These are phyloP conservation scores for Diadema setosum DNA, from an alignment of 35 echinoderm and acorn worm genomes.

Conservation along the genomic window DNA sequence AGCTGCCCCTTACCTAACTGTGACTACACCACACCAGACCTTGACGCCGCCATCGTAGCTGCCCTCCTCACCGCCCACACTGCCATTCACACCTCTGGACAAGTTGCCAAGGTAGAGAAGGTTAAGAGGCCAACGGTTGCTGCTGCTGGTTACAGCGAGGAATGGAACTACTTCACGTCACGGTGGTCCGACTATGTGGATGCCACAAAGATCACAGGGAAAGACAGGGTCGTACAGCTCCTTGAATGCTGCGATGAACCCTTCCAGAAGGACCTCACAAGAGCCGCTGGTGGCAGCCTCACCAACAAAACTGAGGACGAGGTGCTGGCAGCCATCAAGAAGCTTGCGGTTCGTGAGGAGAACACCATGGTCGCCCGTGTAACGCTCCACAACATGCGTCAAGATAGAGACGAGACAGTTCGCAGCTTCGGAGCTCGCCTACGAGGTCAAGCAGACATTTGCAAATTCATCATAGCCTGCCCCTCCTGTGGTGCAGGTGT, in stretches of 20 bases:
- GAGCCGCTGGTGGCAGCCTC: constrained; percentile 19
- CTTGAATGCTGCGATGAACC: constrained; percentile 39
- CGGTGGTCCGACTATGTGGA: constrained; percentile 28
- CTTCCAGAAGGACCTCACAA: constrained; percentile 20
- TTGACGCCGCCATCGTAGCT: constrained; percentile 10
- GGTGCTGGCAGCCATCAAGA: neutral
- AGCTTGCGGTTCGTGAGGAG: neutral
- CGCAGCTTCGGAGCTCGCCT: constrained; percentile 21
- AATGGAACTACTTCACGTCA: neutral
- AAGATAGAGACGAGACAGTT: constrained; percentile 20
- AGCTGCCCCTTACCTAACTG: neutral
- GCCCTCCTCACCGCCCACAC: constrained; percentile 4
- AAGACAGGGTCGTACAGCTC: constrained; percentile 29
- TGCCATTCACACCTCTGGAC: constrained; percentile 1
- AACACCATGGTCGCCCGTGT: constrained; percentile 51
- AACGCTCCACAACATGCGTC: constrained; percentile 36
- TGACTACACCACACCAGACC: neutral
- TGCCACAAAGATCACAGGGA: constrained; percentile 28
- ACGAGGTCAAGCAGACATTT: constrained; percentile 3
- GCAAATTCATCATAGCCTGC: constrained; percentile 15
- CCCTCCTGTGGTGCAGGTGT: neutral
- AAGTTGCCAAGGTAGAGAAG: constrained; percentile 19
- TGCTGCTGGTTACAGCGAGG: neutral
- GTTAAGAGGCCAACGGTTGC: constrained; percentile 16
- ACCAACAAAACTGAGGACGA: constrained; percentile 22